phyloP scores from a whole-genome alignment of 2,888 invertebrate genomes.

The Mongoloraphidia duomilia region DNA sequence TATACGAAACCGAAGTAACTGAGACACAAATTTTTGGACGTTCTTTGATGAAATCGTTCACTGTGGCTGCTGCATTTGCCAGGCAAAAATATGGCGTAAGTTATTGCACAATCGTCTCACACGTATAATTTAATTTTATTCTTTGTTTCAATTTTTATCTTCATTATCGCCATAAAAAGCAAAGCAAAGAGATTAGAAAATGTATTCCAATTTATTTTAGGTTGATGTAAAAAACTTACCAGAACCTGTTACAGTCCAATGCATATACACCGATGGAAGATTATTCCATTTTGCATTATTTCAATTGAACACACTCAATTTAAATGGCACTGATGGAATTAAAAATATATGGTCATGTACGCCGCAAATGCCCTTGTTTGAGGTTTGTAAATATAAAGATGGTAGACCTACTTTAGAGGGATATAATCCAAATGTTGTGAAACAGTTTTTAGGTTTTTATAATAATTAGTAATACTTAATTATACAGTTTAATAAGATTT shows the following conservation, averaged over 20 bases:
- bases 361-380: conserved; percentile 47
- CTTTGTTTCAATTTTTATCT: too few species aligned
- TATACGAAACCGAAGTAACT: conserved; percentile 52
- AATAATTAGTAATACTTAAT: conserved; percentile 41
- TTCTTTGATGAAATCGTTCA: conserved; percentile 58
- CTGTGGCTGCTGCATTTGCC: conserved; percentile 62
- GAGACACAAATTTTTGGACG: conserved; percentile 52
- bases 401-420: conserved; percentile 53
- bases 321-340: conserved; percentile 38
- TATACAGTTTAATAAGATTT: neutral
- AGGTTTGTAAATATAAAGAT: conserved; percentile 44
- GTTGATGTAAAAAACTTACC: conserved; percentile 47
- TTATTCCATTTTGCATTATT: conserved; percentile 68
- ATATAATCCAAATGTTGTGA: conserved; percentile 67
- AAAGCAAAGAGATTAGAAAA: too few species aligned
- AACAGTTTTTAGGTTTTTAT: conserved; percentile 66
- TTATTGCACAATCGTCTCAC: conserved; percentile 4
- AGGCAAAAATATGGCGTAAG: conserved; percentile 57
- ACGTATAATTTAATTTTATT: too few species aligned
- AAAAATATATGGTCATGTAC: conserved; percentile 74
- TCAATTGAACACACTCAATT: conserved; percentile 68
- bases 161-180: too few species aligned
- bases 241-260: conserved; percentile 68
- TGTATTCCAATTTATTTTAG: conserved; percentile 26
- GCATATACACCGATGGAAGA: conserved; percentile 65